Base-by-base conservation (phyloP, 2,113 vertebrate genomes). In the Anser cygnoides region DNA sequence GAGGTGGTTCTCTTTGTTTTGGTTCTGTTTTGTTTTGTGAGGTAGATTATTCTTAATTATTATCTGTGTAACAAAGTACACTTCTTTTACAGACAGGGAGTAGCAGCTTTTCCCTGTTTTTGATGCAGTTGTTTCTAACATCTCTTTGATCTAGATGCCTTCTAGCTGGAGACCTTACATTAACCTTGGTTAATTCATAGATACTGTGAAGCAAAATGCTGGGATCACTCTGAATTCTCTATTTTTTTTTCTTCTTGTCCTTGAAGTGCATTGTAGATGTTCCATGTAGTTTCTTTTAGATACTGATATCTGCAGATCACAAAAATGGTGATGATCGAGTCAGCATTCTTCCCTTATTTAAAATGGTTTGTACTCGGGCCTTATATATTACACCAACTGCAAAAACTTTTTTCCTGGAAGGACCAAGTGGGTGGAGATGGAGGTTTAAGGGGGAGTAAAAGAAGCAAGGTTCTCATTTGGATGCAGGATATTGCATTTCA, bases 361-460 rank as follows among this genome's bases (percentile, higher is more conserved):
- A 90, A 44, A 13, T 57, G 49, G 39, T 89, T 78, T 58, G 11
- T 70, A 66, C 13, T 43, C 21, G 13, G 29, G 11, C 28, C 71
- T 72, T 54, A 8, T 90, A 11, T 85, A 62, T 49, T 41, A 61
- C 6, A 62, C 2, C 10, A 86, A 19, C 44, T 70, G 50, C 22
- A 88, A 54, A 83, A 81, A 26, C 10, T 21, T 77, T 21, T 46
- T 72, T 80, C 49, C 52, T 86, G 67, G 43, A 77, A 84, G 31
- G 14, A 77, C 6, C 8, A 46, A 29, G 33, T 25, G 26, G 20
- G 22, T 33, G 57, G 25, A 83, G 20, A 19, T 70, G 25, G 21
- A 23, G 10, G 2, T 20, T 63, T 28, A 76, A 37, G 0, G 2
- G 4, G 3, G 1, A 55, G 13, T 29, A 62, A 50, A 80, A 63